Percentiles rank a stretch among this genome's conserved stretches.
These are phyloP conservation scores for Gonioctena quinquepunctata DNA, from an alignment of 1,140 invertebrate species.

Conservation along the genomic window DNA sequence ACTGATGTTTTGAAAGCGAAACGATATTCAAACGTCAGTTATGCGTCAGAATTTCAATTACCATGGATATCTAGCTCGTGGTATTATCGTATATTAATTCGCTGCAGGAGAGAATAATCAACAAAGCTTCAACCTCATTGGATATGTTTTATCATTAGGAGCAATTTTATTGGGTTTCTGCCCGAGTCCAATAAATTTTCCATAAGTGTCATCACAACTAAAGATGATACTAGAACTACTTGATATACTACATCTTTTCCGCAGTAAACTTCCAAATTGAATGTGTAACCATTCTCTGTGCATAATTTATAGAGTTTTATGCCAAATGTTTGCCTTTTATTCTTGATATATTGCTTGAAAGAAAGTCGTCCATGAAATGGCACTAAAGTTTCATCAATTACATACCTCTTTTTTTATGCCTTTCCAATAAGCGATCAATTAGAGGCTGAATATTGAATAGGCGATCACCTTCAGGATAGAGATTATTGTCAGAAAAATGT, in stretches of 20 bases:
- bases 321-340: background rate
- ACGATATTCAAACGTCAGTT: too few relatives aligned
- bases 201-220: too few relatives aligned
- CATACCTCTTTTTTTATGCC: background rate
- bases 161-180: too few relatives aligned
- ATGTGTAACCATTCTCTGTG: background rate
- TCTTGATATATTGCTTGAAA: slow-evolving; percentile 2
- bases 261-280: background rate
- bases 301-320: background rate
- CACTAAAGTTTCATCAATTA: slow-evolving; percentile 4
- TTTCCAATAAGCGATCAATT: background rate
- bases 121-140: too few relatives aligned
- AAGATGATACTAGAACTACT: too few relatives aligned
- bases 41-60: too few relatives aligned
- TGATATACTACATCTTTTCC: too few relatives aligned
- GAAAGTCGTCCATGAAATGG: background rate
- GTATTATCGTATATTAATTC: too few relatives aligned
- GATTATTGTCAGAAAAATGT: background rate
- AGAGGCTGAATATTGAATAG: background rate
- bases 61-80: too few relatives aligned
- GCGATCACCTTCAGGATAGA: background rate
- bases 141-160: too few relatives aligned
- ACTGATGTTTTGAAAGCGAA: too few relatives aligned
- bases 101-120: too few relatives aligned
- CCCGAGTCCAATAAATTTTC: slow-evolving; percentile 10